Conservation (phyloP, 2,797 vertebrate genomes). For the Acanthurus lineatus region DNA sequence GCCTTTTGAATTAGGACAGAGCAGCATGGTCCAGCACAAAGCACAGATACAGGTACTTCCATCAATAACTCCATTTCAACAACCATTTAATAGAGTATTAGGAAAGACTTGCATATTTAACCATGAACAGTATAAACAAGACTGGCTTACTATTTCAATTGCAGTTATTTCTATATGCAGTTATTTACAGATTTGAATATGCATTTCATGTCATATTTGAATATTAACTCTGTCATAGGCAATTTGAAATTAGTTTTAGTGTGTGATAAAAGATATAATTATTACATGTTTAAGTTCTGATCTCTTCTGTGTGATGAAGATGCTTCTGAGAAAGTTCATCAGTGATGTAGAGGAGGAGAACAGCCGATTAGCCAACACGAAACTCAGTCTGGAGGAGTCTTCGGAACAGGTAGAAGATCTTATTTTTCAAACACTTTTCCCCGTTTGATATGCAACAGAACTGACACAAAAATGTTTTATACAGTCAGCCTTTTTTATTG, state of each 20-base stretch:
- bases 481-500: background rate
- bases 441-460: background rate
- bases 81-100: background rate
- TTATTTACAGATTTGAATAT: background rate
- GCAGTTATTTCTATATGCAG: background rate
- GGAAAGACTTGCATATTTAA: background rate
- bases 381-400: constrained; percentile 89
- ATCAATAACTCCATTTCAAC: background rate
- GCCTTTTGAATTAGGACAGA: constrained; percentile 85
- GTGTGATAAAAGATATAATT: background rate
- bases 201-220: background rate
- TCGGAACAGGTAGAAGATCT: constrained; percentile 89
- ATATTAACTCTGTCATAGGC: background rate
- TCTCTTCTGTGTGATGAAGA: constrained; percentile 75
- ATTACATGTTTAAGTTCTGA: background rate
- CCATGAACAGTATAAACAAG: background rate
- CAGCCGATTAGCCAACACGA: constrained; percentile 85
- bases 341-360: constrained; percentile 92
- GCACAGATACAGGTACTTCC: constrained; percentile 89
- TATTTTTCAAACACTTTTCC: background rate
- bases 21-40: constrained; percentile 87
- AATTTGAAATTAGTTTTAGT: background rate
- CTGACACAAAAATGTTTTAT: background rate
- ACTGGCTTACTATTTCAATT: background rate
- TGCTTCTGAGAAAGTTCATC: constrained; percentile 89